These are phyloP conservation scores for Tachyglossus aculeatus DNA, from an alignment of 2,797 vertebrate genomes.

Conservation along the genomic window DNA sequence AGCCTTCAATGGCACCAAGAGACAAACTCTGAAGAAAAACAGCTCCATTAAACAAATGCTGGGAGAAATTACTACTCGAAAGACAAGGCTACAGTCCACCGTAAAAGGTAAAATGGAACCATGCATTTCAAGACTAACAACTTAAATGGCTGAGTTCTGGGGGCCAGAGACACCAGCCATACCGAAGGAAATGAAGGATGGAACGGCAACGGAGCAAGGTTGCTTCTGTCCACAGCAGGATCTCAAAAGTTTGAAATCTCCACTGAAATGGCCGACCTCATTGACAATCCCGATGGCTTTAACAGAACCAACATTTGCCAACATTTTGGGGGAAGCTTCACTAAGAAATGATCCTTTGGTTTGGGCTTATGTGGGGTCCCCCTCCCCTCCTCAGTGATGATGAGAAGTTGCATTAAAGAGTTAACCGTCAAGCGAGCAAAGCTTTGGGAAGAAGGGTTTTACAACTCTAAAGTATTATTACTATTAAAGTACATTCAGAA, in stretches of 20 bases:
- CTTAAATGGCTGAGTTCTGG: background rate
- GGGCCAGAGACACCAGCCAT: background rate
- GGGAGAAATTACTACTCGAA: background rate
- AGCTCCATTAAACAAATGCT: background rate
- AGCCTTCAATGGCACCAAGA: background rate
- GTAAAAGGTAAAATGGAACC: background rate
- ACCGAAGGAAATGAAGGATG: background rate
- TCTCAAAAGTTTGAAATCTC: too few relatives aligned
- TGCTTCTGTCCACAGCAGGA: too few relatives aligned
- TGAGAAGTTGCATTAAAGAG: background rate
- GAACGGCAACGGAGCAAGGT: background rate
- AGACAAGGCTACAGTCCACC: background rate
- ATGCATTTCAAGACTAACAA: background rate
- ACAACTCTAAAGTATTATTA: background rate
- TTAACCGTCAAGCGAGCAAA: background rate
- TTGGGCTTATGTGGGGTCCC: too few relatives aligned
- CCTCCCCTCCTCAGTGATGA: background rate
- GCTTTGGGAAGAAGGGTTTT: background rate
- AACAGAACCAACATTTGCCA: too few relatives aligned
- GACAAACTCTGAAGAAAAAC: background rate
- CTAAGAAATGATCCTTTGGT: background rate
- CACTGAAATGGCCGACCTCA: too few relatives aligned
- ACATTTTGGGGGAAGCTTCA: too few relatives aligned
- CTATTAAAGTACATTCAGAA: background rate
- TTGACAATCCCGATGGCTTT: too few relatives aligned